Percentiles rank a stretch among this genome's conserved stretches.
phyloP scores from a whole-genome alignment of 2,797 vertebrate genomes.

The Spea hammondii region DNA sequence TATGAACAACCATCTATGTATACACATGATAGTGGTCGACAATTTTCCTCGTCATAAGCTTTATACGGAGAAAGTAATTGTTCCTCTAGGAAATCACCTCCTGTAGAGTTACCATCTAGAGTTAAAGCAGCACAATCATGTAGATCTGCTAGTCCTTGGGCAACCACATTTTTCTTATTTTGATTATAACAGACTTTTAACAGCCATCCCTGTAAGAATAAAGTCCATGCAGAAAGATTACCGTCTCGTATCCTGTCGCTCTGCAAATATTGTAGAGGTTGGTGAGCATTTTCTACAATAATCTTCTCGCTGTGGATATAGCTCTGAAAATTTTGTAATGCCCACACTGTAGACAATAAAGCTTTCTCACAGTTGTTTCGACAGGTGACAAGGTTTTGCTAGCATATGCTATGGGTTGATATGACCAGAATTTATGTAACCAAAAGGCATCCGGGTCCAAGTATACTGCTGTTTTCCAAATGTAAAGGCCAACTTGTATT shows the following conservation, averaged over 20 bases:
- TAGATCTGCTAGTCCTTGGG: neutral
- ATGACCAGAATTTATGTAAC: slow-evolving; percentile 7
- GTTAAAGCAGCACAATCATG: neutral
- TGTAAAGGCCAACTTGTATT: neutral
- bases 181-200: neutral
- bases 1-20: slow-evolving; percentile 1
- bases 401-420: too few relatives aligned
- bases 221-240: neutral
- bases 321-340: neutral
- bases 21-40: neutral
- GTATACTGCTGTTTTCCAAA: neutral
- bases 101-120: neutral
- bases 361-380: neutral
- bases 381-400: neutral
- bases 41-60: neutral
- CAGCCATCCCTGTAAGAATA: neutral
- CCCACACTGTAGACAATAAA: neutral
- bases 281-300: neutral
- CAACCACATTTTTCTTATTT: neutral
- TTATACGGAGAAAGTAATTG: neutral
- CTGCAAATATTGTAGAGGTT: neutral
- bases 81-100: neutral
- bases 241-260: neutral
- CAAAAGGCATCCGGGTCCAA: neutral
- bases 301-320: neutral